Evolutionary conservation across 2,888 invertebrate genomes (phyloP).

Genomic region (Chalcis sispes): DNA sequence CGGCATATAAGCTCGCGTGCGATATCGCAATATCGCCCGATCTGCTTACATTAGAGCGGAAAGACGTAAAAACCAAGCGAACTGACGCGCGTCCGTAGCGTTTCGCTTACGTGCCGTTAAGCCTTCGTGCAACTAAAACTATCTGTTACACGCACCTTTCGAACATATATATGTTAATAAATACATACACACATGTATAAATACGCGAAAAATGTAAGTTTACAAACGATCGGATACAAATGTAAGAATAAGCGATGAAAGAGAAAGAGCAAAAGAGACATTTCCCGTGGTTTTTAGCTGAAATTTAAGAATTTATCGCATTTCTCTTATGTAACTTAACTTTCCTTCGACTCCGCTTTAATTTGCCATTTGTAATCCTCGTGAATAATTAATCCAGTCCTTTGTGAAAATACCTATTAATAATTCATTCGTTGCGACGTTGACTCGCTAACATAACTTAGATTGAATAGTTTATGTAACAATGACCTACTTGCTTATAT

Average conservation of each 20-base stretch:
- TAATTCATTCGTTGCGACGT: too few species aligned
- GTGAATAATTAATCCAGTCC: slow-evolving; percentile 2
- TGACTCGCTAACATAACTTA: too few species aligned
- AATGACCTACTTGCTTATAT: too few species aligned
- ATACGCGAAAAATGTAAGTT: too few species aligned
- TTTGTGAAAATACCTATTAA: too few species aligned
- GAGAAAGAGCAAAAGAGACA: too few species aligned
- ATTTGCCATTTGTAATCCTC: slow-evolving; percentile 18
- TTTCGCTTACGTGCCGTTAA: slow-evolving; percentile 6
- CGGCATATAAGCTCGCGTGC: slow-evolving; percentile 27
- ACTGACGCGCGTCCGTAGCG: background rate
- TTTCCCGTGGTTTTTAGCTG: too few species aligned
- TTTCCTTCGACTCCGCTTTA: background rate
- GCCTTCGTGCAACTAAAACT: slow-evolving; percentile 30
- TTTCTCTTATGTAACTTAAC: too few species aligned
- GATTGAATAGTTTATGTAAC: too few species aligned
- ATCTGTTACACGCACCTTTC: slow-evolving; percentile 28
- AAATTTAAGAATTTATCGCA: slow-evolving; percentile 15
- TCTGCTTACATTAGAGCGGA: background rate
- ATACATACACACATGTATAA: background rate
- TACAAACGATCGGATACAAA: too few species aligned
- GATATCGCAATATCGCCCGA: slow-evolving; percentile 35
- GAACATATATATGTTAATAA: background rate
- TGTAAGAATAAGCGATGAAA: too few species aligned
- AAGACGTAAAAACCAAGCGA: slow-evolving; percentile 5